Evolutionary conservation across 1,140 invertebrate genomes (phyloP).

Genomic region (Heliconius congener): DNA sequence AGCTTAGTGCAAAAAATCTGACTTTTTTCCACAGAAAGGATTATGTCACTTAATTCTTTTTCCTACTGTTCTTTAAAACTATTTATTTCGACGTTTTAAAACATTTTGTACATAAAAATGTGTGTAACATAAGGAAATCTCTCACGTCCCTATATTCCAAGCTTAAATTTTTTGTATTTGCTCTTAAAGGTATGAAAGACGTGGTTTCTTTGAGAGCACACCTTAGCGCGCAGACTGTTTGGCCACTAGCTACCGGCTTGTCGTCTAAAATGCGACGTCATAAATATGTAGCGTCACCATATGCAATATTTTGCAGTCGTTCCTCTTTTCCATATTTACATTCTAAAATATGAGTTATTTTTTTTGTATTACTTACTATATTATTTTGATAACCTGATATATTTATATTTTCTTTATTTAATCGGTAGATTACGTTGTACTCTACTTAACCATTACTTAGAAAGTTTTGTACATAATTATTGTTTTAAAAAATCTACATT

Average conservation of each 20-base stretch:
- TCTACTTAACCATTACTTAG: too few species aligned
- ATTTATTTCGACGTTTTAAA: not conserved
- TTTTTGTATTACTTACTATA: not conserved
- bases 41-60: too few species aligned
- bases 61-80: too few species aligned
- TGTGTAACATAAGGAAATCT: not conserved
- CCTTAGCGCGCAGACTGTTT: conserved; percentile 19
- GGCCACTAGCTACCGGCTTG: conserved; percentile 11
- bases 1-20: too few species aligned
- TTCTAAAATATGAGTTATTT: not conserved
- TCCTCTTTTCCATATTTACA: not conserved
- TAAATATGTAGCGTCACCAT: conserved; percentile 8
- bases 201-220: conserved; percentile 21
- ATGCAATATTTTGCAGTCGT: not conserved
- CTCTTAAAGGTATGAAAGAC: conserved; percentile 19
- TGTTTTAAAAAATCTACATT: too few species aligned
- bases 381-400: not conserved
- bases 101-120: not conserved
- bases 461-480: too few species aligned
- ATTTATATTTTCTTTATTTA: not conserved
- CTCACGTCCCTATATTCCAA: conserved; percentile 14
- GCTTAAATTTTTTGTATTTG: conserved; percentile 16
- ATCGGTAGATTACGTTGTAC: too few species aligned
- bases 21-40: too few species aligned
- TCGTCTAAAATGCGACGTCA: not conserved